phyloP scores from a whole-genome alignment of 2,888 invertebrate species.

The Drosophila merina region DNA sequence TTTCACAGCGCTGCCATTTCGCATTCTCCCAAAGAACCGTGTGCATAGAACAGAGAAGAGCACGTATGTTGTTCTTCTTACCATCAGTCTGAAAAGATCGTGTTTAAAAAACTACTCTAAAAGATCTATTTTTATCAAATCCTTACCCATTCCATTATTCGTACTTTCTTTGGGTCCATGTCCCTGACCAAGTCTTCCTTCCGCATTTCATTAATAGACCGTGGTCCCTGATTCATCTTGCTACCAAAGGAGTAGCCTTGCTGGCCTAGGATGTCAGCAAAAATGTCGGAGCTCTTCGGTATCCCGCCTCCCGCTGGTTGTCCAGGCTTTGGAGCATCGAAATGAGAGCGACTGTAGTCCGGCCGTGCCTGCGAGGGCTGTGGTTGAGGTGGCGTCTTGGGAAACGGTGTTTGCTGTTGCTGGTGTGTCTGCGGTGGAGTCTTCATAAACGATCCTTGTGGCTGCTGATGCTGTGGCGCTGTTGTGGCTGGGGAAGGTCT shows the following conservation, averaged over 20 bases:
- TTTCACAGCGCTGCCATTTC: constrained; percentile 96
- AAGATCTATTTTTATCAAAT: no score
- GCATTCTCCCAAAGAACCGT: constrained; percentile 96
- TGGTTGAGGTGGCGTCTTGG: constrained; percentile 39
- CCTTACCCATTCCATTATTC: constrained; percentile 91
- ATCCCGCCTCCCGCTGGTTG: constrained; percentile 54
- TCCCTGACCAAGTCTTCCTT: constrained; percentile 93
- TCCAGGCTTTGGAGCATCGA: constrained; percentile 84
- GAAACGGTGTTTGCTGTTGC: constrained; percentile 32
- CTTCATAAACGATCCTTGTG: constrained; percentile 15
- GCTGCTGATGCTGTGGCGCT: neutral
- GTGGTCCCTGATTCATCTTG: constrained; percentile 90
- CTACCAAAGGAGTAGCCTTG: constrained; percentile 94
- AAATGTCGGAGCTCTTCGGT: constrained; percentile 87
- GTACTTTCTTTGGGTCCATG: constrained; percentile 96
- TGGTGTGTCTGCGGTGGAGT: constrained; percentile 32
- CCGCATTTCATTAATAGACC: constrained; percentile 96
- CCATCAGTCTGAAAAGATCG: constrained; percentile 90
- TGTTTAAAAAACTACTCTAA: neutral
- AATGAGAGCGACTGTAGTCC: constrained; percentile 89
- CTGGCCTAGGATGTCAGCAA: constrained; percentile 95
- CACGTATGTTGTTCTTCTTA: constrained; percentile 98
- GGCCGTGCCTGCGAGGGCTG: constrained; percentile 74
- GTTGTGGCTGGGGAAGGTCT: constrained; percentile 64
- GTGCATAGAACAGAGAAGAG: constrained; percentile 96